Base-by-base conservation (phyloP, 2,888 invertebrate genomes). In the Merodon equestris region DNA sequence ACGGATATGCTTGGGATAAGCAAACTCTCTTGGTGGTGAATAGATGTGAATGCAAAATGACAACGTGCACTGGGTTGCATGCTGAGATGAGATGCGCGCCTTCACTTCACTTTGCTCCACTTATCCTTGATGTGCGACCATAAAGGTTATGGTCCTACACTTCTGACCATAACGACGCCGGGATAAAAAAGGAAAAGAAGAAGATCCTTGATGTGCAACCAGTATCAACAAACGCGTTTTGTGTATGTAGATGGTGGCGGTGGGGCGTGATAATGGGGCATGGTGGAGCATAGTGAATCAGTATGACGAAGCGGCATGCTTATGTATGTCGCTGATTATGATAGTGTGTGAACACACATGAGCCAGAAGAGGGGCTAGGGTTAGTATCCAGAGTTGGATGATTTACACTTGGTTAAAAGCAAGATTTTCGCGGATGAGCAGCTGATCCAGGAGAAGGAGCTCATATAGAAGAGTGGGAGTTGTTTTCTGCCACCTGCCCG, bases 381-480 rank as follows among this genome's bases (percentile, higher is more conserved):
- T n/a, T 27, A 4, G 27, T 27, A 27, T 27, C 27, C 27, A 7
- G 27, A 27, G 27, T 63, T 70, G 57, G 54, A 67, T 58, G 75
- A 75, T 64, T 75, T 75, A 58, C 70, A 75, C 64, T 70, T 45
- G 40, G 58, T 56, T 64, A 58, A 70, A 58, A 48, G 47, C 50
- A 75, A 36, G 56, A 68, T 68, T 63, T 54, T 68, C 56, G 68
- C 61, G 61, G 57, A 9, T 42, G 47, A 54, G 9, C 27, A 27
- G 15, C n/a, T 27, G 14, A 68, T 44, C 48, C 50, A 67, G 45
- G 45, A 68, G 36, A 9, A 48, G 44, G 60, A 50, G 40, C 51
- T 19, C 51, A n/a, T n/a, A n/a, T n/a, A n/a, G n/a, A n/a, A n/a
- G n/a, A n/a, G n/a, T n/a, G n/a, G n/a, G n/a, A n/a, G n/a, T n/a